Percentiles rank a stretch among this genome's conserved stretches.
These are phyloP conservation scores for Pseudomyrmex concolor DNA, from an alignment of 1,140 invertebrate genomes.

Conservation along the genomic window DNA sequence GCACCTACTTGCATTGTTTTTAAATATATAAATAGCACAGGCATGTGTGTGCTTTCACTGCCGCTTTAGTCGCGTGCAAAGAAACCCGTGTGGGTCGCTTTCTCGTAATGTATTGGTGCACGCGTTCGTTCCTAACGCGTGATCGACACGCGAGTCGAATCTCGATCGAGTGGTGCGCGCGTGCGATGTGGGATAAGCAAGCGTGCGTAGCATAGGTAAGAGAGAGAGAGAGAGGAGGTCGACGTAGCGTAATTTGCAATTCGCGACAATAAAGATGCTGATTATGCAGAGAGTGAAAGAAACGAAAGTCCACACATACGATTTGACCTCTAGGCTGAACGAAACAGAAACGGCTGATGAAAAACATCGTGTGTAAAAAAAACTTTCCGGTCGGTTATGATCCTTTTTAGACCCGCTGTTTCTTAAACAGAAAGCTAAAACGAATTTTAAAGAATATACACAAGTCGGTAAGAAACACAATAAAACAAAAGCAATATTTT, in stretches of 20 bases:
- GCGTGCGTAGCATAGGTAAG: slow-evolving; percentile 46
- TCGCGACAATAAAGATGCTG: slow-evolving; percentile 57
- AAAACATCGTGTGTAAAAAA: not conserved
- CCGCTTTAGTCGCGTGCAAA: slow-evolving; percentile 64
- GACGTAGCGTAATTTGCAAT: slow-evolving; percentile 36
- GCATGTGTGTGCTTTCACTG: slow-evolving; percentile 37
- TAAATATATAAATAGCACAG: not conserved
- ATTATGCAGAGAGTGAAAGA: slow-evolving; percentile 72
- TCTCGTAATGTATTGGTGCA: slow-evolving; percentile 55
- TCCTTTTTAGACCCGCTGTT: not conserved
- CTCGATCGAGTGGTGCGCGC: slow-evolving; percentile 65
- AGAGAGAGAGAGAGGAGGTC: not conserved
- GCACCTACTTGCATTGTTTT: too few relatives aligned
- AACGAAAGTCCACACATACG: slow-evolving; percentile 48
- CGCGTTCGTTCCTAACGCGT: slow-evolving; percentile 65
- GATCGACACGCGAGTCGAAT: slow-evolving; percentile 70
- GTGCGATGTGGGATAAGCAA: slow-evolving; percentile 54
- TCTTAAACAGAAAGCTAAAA: too few relatives aligned
- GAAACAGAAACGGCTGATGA: slow-evolving; percentile 35
- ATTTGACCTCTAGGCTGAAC: slow-evolving; percentile 22
- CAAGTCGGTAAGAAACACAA: not conserved
- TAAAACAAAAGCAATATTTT: not conserved
- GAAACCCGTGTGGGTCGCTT: slow-evolving; percentile 45
- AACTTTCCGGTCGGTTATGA: not conserved
- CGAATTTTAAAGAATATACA: not conserved